Evolutionary conservation across 2,888 invertebrate species (phyloP), one percentile per base, ranked within the genome.

Genomic region (Mermis nigrescens): DNA sequence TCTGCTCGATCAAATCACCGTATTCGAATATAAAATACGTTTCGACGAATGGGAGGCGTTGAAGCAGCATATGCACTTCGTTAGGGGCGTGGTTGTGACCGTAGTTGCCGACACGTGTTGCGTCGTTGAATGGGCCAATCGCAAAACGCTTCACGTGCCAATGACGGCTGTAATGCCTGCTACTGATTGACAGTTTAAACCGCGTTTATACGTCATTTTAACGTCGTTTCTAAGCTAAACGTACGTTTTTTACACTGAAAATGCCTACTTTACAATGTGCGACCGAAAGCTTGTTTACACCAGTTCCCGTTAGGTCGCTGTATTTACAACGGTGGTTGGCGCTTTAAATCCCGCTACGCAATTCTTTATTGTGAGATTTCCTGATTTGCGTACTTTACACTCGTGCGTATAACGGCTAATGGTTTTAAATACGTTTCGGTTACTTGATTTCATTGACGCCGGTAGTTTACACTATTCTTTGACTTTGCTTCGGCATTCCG

Each of bases 21-120:
- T 58, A 2, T 61, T 61, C 52, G 61, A 61, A 31, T 61, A 28
- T 29, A 57, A 54, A n/a, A 4, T 58, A 12, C 53, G 46, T 2
- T 57, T 57, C 55, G 57, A 59, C n/a, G 46, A 60, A 26, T 60
- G 57, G 57, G 53, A 60, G 45, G 46, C 54, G 22, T 7, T 60
- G 27, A 38, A 55, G 51, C 60, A 57, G 1, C 60, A 57, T 45
- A 60, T 60, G 60, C 53, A 2, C 1, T 26, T 26, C 46, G 45
- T 56, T 31, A 28, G 57, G 31, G 60, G 60, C 12, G 26, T 7
- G 29, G 55, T 54, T 19, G 12, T 51, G 2, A 22, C 45, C 26
- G 46, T 45, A 26, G 46, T 58, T 19, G 56, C 48, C 3, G 27
- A 46, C 26, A 55, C 55, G 2, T 59, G 59, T 45, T 46, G 48